Base-by-base conservation (phyloP, 2,888 invertebrate species). In the Euclidia mi region DNA sequence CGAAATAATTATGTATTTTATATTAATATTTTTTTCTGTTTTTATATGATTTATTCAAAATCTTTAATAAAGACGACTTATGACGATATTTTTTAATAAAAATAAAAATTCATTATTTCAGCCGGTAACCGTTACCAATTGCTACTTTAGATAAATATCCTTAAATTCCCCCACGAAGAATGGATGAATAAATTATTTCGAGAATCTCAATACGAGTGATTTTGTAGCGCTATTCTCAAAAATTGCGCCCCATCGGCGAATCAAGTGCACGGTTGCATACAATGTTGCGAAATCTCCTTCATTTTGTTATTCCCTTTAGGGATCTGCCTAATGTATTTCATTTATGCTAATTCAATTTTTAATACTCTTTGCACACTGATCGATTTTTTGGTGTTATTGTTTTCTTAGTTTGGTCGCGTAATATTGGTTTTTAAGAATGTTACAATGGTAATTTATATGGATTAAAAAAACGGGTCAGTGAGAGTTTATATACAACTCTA, bases 341-440 rank as follows among this genome's bases (percentile, higher is more conserved):
- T 81, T 79, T 76, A 81, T 82, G 82, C 79, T 81, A 82, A 85
- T 82, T 77, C 71, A 66, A 72, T 78, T 69, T 60, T 58, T 71
- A 62, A 74, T 77, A 70, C 77, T 72, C 70, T 68, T 65, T 70
- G 58, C 62, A 53, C 52, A 45, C 50, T 79, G 81, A 72, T 76
- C 74, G 64, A 79, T 67, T 41, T 46, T 60, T 65, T 67, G 45
- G 53, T 63, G 53, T 56, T 65, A 49, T 51, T 62, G 20, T 69
- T 59, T 62, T 52, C 11, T 1, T 20, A 65, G 65, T 25, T 1
- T 0, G 20, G 4, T n/a, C n/a, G n/a, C n/a, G n/a, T n/a, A n/a
- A n/a, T n/a, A n/a, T n/a, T n/a, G n/a, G n/a, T n/a, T n/a, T n/a
- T n/a, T n/a, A n/a, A n/a, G n/a, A n/a, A n/a, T n/a, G n/a, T n/a